Percentiles rank a stretch among this genome's conserved stretches.
Conservation (phyloP, 2,113 vertebrate genomes). For the Perognathus longimembris region DNA sequence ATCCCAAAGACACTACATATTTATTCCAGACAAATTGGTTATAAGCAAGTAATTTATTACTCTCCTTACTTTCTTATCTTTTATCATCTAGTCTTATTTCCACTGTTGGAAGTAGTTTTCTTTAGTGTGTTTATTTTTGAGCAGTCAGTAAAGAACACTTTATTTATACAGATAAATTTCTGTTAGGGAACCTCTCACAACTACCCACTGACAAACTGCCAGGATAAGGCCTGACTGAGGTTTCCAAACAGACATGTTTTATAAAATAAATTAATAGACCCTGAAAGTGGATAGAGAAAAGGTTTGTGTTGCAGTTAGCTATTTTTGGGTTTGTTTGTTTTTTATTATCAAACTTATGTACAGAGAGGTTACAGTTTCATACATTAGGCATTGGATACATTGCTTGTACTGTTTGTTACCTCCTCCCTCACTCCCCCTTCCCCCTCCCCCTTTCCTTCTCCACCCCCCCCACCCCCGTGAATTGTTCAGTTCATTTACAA, state of each 20-base stretch:
- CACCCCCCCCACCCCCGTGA: too few species aligned
- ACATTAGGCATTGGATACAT: too few species aligned
- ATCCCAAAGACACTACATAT: background rate
- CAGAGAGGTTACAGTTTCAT: too few species aligned
- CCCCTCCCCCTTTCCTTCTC: too few species aligned
- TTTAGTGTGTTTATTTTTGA: background rate
- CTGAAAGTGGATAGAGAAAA: slow-evolving; percentile 62
- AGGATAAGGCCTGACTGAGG: background rate
- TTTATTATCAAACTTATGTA: too few species aligned
- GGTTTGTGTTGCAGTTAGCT: slow-evolving; percentile 38
- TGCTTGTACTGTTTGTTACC: too few species aligned
- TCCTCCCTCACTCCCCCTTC: too few species aligned
- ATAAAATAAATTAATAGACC: slow-evolving; percentile 66
- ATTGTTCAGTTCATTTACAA: too few species aligned
- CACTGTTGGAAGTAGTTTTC: background rate
- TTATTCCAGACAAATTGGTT: background rate
- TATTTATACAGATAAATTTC: slow-evolving; percentile 47
- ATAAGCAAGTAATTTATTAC: background rate
- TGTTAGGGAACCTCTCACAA: slow-evolving; percentile 35
- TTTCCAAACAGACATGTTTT: slow-evolving; percentile 55
- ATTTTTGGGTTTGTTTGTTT: too few species aligned
- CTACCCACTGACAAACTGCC: background rate
- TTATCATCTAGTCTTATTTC: slow-evolving; percentile 7
- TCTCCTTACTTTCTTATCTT: background rate
- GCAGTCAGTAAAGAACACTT: slow-evolving; percentile 2